Evolutionary conservation across 2,797 vertebrate genomes (phyloP).

Genomic region (Propithecus perrieri): DNA sequence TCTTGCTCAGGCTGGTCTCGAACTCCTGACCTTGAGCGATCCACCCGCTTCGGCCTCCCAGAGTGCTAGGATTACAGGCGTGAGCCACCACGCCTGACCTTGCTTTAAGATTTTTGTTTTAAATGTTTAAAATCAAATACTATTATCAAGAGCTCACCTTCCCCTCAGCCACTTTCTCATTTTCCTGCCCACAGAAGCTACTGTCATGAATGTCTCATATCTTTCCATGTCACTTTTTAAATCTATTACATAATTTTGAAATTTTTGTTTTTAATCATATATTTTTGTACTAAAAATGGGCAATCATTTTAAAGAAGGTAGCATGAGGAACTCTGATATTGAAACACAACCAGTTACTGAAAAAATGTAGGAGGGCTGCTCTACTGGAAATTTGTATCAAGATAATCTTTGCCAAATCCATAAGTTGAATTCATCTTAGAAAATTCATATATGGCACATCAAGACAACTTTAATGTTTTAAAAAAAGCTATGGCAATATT

Average conservation of each 20-base stretch:
- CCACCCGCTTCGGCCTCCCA: too few species aligned
- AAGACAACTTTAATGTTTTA: neutral
- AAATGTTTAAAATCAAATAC: slow-evolving; percentile 20
- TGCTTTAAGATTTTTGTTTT: too few species aligned
- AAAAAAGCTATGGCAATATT: neutral
- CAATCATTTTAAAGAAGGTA: neutral
- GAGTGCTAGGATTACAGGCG: too few species aligned
- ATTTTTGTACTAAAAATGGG: neutral
- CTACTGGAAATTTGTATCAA: neutral
- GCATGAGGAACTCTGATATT: neutral
- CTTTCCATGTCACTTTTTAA: neutral
- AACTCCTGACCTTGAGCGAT: too few species aligned
- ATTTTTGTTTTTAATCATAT: neutral
- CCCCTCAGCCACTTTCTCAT: neutral
- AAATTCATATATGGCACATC: neutral
- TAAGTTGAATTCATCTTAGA: neutral
- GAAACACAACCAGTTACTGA: neutral
- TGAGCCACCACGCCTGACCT: too few species aligned
- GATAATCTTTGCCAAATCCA: neutral
- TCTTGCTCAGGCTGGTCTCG: too few species aligned
- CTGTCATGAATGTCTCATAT: too few species aligned
- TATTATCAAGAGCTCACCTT: neutral
- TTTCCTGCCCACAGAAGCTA: neutral
- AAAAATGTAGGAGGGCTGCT: neutral
- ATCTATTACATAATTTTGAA: neutral